Evolutionary conservation across 2,797 vertebrate species (phyloP), one percentile per base, ranked within the genome.

Genomic region (Oreonectes daqikongensis): DNA sequence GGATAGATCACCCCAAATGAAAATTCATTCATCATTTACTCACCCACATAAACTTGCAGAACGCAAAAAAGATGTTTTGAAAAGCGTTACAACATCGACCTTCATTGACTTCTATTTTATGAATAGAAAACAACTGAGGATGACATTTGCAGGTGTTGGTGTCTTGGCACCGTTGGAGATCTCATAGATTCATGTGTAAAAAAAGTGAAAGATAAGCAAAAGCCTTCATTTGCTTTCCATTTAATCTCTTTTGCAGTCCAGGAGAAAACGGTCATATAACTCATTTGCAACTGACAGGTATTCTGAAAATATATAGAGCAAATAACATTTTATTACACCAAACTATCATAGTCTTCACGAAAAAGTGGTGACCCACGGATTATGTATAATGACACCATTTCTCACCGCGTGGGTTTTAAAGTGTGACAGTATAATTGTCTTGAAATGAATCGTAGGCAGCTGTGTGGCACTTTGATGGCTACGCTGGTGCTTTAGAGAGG

Each of bases 361-460:
- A 18, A 30, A 28, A 30, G 17, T 30, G 28, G 5, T 17, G 57
- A 59, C 15, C 28, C 10, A 17, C 7, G 14, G 57, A 59, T 59
- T 30, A 30, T 30, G 26, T 30, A 18, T 30, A 59, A 30, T 18
- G 6, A 57, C 26, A 28, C 4, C 9, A 59, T 8, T 59, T 28
- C 24, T 28, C 26, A 17, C 6, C 15, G 26, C 4, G 15, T 17
- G 15, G 12, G 28, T 17, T 59, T 59, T 59, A 18, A 30, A 59
- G 57, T 30, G 26, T 17, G 57, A 59, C 57, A 59, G 57, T 28
- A 15, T 42, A 59, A 59, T 59, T 59, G 57, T 59, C 26, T 59
- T 18, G 15, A 32, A 59, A 59, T 30, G 7, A 3, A 30, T 30
- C 12, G 15, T 18, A 18, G 26, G 15, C 6, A 14, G 26, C 24